Base-by-base conservation (phyloP, 2,888 invertebrate genomes). In the Monochamus alternatus region DNA sequence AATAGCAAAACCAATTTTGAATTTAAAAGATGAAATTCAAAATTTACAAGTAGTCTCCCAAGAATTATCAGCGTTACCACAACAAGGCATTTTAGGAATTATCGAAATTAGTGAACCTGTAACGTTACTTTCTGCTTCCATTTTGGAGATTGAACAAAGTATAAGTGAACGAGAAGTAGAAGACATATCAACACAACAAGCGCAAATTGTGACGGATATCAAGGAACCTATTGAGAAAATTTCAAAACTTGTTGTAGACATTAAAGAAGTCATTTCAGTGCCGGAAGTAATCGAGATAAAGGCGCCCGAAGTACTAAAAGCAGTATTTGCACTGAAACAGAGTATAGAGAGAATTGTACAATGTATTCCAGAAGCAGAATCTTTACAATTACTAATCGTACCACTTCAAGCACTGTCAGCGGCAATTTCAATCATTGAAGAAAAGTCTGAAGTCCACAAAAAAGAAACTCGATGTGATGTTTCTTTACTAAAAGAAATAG, bases 81-180 rank as follows among this genome's bases (percentile, higher is more conserved):
- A 83, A 75, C 78, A 83, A 73, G 85, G 81, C 3, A 52, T 85
- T 43, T 32, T 83, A 47, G 79, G 81, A 22, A 51, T 84, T 58
- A 47, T 79, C 10, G 78, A 82, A 69, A 62, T 84, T 44, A 67
- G 67, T n/a, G 66, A 73, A 66, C 58, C 77, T 10, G 59, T 78
- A n/a, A 8, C 9, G 5, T 70, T 63, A 7, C 62, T 75, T 5
- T 65, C 66, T 22, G 59, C 63, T 22, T 52, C 65, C 3, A 31
- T 69, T 59, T 12, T 12, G n/a, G 31, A 52, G 30, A 66, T 66
- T 10, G 43, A 66, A n/a, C 12, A 31, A 1, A 22, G 3, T 52
- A 30, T 66, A 14, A 14, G 44, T 47, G 47, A 64, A 31, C 65
- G 31, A 5, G 44, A 43, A 58, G 38, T 38, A 10, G 32, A 68